Base-by-base conservation (phyloP, 2,113 vertebrate genomes). In the Chinchilla lanigera region DNA sequence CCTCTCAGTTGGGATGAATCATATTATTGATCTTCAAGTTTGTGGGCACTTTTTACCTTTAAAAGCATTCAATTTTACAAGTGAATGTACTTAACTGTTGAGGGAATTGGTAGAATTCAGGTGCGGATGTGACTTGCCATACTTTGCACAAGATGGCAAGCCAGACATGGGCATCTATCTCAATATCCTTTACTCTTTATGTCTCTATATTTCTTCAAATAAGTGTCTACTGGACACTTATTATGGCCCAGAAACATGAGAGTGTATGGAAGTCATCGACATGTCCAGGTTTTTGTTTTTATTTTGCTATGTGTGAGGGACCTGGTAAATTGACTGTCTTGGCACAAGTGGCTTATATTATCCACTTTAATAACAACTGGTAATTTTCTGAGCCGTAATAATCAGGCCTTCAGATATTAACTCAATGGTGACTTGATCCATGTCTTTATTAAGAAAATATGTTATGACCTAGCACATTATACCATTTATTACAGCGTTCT, bases 391-490 rank as follows among this genome's bases (percentile, higher is more conserved):
- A 86, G 26, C 91, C 77, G 44, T 78, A 86, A 77, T 89, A 93
- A 97, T 95, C 83, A 93, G 78, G 28, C 56, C 90, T 95, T 92
- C 89, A 86, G 73, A 85, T 95, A 91, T 97, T 86, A 92, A 78
- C 77, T 80, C 19, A 33, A 58, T 69, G 35, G 89, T 83, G 54
- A 89, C 54, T 96, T 96, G 60, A 92, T 95, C 95, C 71, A 82
- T 95, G 90, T 93, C 92, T 69, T 97, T 85, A 78, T 54, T 94
- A 93, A 96, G 88, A 90, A 97, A 97, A 91, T 95, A 86, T 86
- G 81, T 84, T 89, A 61, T 1, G 9, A 83, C 88, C 85, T 88
- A 89, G 41, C n/a, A 71, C 77, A 80, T 96, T 95, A 87, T 58
- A 65, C 38, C 92, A 90, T 94, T 81, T 90, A 83, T 82, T 95